Evolutionary conservation across 2,113 vertebrate genomes (phyloP).

Genomic region (Boulengeromyrus knoepffleri): DNA sequence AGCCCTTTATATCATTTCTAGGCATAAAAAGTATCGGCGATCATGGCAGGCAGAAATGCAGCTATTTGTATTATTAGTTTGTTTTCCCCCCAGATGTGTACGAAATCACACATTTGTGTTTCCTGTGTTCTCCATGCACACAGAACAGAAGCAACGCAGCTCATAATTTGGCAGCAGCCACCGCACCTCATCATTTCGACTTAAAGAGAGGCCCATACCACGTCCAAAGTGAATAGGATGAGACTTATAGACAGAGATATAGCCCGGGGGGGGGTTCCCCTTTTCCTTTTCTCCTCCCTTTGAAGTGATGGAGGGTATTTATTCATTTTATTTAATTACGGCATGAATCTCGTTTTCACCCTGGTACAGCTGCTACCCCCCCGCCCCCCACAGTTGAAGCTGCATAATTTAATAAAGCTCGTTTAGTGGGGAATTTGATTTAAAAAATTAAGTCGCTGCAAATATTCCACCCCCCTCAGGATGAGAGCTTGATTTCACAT

Average conservation of each 20-base stretch:
- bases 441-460: constrained; percentile 69
- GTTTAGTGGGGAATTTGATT: constrained; percentile 66
- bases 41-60: neutral
- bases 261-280: constrained; percentile 42
- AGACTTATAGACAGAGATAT: constrained; percentile 48
- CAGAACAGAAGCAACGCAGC: no score
- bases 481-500: constrained; percentile 62
- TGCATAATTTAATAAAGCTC: constrained; percentile 75
- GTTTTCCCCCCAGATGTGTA: neutral
- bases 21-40: neutral
- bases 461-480: constrained; percentile 48
- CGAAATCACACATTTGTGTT: neutral
- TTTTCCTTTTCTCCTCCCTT: constrained; percentile 41
- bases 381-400: constrained; percentile 55
- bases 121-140: neutral
- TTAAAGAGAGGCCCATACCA: neutral
- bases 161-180: neutral
- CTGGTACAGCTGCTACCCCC: constrained; percentile 42
- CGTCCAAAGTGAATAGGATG: constrained; percentile 37
- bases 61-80: neutral
- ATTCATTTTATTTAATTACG: constrained; percentile 75
- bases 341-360: constrained; percentile 51
- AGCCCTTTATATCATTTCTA: neutral
- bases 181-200: neutral
- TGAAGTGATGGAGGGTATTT: constrained; percentile 42